Base-by-base conservation (phyloP, 2,113 vertebrate genomes). In the Passer montanus region DNA sequence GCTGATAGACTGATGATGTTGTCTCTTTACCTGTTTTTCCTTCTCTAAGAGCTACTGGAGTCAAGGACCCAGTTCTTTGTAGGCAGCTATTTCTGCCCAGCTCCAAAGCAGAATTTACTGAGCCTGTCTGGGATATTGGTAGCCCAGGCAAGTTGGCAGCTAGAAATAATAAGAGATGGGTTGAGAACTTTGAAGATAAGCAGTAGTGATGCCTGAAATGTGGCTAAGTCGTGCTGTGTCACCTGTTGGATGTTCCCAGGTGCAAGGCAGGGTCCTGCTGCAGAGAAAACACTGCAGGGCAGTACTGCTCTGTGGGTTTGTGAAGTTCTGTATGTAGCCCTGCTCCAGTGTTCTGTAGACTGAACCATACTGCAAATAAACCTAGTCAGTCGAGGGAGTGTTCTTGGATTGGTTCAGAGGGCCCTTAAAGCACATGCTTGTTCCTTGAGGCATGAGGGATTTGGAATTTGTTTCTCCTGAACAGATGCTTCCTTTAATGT, bases 161-260 rank as follows among this genome's bases (percentile, higher is more conserved):
- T 53, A 67, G 37, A 66, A 77, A 14, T 30, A 66, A 28, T n/a
- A 44, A 64, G 8, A 13, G 11, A 6, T 80, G 33, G 9, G 26
- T 64, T 60, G 59, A 37, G 41, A 41, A 21, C 14, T 52, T 58
- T 53, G 30, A 47, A 88, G 44, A 12, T 22, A 27, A 1, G 2
- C 9, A 11, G 17, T 35, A 46, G 58, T 1, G 10, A 46, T 44
- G 44, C 21, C 19, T 19, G 12, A 63, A 47, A 46, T 1, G 33
- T 6, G 5, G 41, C 20, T 9, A 4, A 43, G 37, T 49, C 3
- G 0, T 0, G 0, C 8, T 3, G 4, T 90, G 21, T 75, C 28
- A 14, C 31, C 44, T 21, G 47, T 23, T 49, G 53, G 68, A 4
- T 67, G 6, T 50, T 63, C n/a, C 46, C 21, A 11, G 1, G 2